Evolutionary conservation across 2,113 vertebrate species (phyloP), one percentile per base, ranked within the genome.

Genomic region (Sarotherodon lohbergeri): DNA sequence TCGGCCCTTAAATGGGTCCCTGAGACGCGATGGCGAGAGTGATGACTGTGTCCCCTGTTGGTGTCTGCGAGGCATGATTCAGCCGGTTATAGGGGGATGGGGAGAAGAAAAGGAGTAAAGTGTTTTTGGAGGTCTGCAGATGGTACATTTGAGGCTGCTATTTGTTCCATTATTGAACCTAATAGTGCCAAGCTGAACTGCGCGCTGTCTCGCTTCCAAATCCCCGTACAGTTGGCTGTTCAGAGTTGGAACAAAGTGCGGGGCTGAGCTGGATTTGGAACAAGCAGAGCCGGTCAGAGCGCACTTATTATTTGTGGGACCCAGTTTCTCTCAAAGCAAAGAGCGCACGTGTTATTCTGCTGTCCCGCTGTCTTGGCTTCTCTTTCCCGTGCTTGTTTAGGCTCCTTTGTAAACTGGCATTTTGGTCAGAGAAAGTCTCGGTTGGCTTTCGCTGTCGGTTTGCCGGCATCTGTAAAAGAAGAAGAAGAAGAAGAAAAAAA

Each of bases 31-130:
- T 79, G 91, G 92, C 81, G 81, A 90, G 94, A 94, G 41, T 91
- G 91, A 93, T 93, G 93, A 94, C 93, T 92, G 86, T 91, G 92
- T 95, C 93, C 91, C 92, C 91, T 93, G 91, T 92, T 82, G 85
- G 90, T 82, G 91, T 93, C 91, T 95, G 86, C 61, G 80, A 89
- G 93, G 92, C 93, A 85, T 90, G 90, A 94, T 94, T 94, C 92
- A 94, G 90, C 24, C 84, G 2, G 36, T 91, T 90, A 93, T 87
- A 32, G 90, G 87, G 80, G 90, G 89, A 68, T 61, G 83, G 92
- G 92, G 93, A 92, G 90, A 2, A 73, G 83, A 90, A 79, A 86
- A 80, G 82, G 73, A 88, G 68, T 24, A 93, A 91, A 91, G 88
- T 89, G 87, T 94, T 93, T 68, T 90, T 90, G 89, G 82, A 88